Evolutionary conservation across 1,140 invertebrate species (phyloP).

Genomic region (Drosophila santomea): DNA sequence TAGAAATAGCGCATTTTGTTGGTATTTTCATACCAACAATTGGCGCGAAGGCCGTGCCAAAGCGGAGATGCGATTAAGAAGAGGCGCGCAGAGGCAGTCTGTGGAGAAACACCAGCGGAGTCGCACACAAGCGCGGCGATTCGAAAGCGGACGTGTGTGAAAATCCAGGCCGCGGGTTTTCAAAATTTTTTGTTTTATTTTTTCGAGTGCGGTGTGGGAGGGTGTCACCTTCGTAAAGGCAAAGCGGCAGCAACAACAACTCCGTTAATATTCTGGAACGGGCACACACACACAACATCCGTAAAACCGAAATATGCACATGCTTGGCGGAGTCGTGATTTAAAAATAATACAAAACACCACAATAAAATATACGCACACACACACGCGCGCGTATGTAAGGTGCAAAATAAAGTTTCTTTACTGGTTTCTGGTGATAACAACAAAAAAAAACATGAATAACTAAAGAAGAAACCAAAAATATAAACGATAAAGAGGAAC

Average conservation of each 20-base stretch:
- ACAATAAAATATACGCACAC: constrained; percentile 12
- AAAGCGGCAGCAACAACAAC: neutral
- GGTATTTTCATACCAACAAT: too few relatives aligned
- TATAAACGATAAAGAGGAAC: constrained; percentile 1
- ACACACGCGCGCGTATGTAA: neutral
- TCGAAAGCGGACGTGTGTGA: neutral
- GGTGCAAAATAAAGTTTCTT: constrained; percentile 30
- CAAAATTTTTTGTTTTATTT: constrained; percentile 9
- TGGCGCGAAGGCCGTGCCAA: too few relatives aligned
- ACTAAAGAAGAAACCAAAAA: neutral
- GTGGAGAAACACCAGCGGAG: neutral
- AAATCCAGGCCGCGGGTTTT: neutral
- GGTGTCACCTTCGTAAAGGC: constrained; percentile 2
- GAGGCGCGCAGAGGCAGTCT: too few relatives aligned
- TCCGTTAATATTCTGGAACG: constrained; percentile 17
- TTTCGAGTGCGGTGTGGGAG: constrained; percentile 19
- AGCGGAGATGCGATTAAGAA: neutral
- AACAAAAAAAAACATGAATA: constrained; percentile 5
- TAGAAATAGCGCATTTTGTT: too few relatives aligned
- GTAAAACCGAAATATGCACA: constrained; percentile 5
- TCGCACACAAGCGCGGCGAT: neutral
- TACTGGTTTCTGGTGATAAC: constrained; percentile 18
- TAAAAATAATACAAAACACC: constrained; percentile 19
- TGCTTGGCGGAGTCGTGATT: constrained; percentile 29
- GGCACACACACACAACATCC: neutral